Percentiles rank a stretch among this genome's conserved stretches.
Conservation (phyloP, 2,888 invertebrate species). For the Tetheella fluctuosa region DNA sequence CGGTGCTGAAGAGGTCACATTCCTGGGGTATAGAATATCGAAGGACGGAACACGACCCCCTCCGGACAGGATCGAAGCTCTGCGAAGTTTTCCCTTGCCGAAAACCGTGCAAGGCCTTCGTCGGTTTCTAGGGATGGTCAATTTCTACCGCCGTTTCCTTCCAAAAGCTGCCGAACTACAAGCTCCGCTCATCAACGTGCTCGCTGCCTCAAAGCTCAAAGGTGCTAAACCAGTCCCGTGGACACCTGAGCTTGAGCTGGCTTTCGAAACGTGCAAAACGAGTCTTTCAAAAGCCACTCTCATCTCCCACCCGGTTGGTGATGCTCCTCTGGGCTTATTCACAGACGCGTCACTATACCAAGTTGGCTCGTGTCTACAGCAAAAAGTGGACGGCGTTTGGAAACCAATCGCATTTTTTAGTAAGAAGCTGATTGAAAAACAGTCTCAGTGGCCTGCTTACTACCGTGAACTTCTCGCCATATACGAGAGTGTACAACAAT, state of each 20-base stretch:
- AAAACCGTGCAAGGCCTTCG: neutral
- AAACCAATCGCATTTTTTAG: conserved; percentile 24
- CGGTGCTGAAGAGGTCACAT: neutral
- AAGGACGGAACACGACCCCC: neutral
- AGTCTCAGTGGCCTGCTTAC: conserved; percentile 22
- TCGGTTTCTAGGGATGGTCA: neutral
- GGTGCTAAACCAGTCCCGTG: neutral
- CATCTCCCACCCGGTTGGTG: neutral
- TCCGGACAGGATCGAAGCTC: neutral
- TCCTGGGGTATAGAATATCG: no score
- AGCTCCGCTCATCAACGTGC: neutral
- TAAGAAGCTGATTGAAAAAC: conserved; percentile 20
- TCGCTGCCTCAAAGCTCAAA: neutral
- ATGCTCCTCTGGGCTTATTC: conserved; percentile 13
- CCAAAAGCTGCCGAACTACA: neutral
- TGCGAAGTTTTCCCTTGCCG: neutral
- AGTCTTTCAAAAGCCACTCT: neutral
- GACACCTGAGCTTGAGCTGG: neutral
- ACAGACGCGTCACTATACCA: conserved; percentile 22
- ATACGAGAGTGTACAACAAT: conserved; percentile 24
- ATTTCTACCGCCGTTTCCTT: neutral
- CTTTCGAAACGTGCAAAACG: neutral
- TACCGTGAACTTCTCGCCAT: conserved; percentile 26
- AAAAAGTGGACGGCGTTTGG: conserved; percentile 16
- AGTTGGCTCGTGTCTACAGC: conserved; percentile 23